Base-by-base conservation (phyloP, 2,888 invertebrate genomes). In the Troides aeacus region DNA sequence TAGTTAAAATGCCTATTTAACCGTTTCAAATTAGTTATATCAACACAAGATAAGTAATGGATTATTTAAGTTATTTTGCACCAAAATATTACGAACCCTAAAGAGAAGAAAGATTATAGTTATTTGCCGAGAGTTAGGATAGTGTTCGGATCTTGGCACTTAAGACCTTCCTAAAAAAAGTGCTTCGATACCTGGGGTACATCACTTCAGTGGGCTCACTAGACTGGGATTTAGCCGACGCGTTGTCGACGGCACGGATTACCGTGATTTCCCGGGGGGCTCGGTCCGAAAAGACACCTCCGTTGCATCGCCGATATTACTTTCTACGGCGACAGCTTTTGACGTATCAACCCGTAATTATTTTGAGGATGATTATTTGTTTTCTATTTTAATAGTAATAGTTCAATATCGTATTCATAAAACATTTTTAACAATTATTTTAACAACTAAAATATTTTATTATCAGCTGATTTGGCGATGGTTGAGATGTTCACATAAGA, bases 221-320 rank as follows among this genome's bases (percentile, higher is more conserved):
- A 82, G 82, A 85, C 82, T 84, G 89, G 89, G 92, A 85, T 90
- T 90, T 89, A 88, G 83, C 76, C 82, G 84, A 77, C 81, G 84
- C 83, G 84, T 81, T 82, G 87, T 85, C 88, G 85, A 81, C 87
- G 81, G 75, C 83, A 83, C 84, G 92, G 92, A 89, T 92, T 91
- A 92, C 88, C 81, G 89, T 88, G 92, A 92, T 92, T 92, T 92
- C 92, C 92, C 92, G 87, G 77, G 91, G 90, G 92, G 84, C 81
- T 83, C 84, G 85, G 86, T 88, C 87, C 86, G 84, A 89, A 90
- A 91, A 91, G 91, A 90, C 91, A 91, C 90, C 92, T 91, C 83
- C 76, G 83, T 80, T 84, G 86, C 89, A 89, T 90, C 85, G 79
- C 80, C 86, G 82, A 85, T 91, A 92, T 92, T 92, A 90, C 91